These are phyloP conservation scores for Bryconaethiops microstoma DNA, from an alignment of 2,797 vertebrate species.

Conservation along the genomic window DNA sequence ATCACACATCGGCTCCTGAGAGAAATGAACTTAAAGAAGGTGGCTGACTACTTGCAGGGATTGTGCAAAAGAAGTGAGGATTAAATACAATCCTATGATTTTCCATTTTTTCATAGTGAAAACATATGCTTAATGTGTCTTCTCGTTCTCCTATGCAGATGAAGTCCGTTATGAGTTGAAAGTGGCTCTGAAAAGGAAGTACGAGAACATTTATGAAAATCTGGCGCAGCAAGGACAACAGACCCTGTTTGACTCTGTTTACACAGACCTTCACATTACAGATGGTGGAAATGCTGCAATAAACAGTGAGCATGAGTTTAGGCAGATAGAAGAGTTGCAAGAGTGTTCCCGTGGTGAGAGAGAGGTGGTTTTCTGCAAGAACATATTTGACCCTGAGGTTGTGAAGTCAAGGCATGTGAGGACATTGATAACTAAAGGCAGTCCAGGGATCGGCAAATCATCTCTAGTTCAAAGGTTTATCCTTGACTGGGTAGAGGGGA, in stretches of 20 bases:
- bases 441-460: conserved; percentile 78
- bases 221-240: conserved; percentile 47
- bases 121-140: background rate
- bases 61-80: conserved; percentile 70
- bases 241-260: conserved; percentile 63
- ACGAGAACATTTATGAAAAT: conserved; percentile 60
- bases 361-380: conserved; percentile 27
- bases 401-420: background rate
- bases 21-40: conserved; percentile 54
- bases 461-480: conserved; percentile 69
- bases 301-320: conserved; percentile 76
- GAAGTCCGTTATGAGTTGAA: conserved; percentile 71
- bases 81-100: background rate
- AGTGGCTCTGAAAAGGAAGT: conserved; percentile 66
- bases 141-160: conserved; percentile 64
- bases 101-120: background rate
- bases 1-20: conserved; percentile 66
- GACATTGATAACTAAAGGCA: conserved; percentile 64
- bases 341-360: conserved; percentile 46
- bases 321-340: conserved; percentile 64
- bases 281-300: conserved; percentile 64
- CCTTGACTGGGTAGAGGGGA: conserved; percentile 73
- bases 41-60: conserved; percentile 55
- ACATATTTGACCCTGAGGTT: conserved; percentile 57
- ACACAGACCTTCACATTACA: conserved; percentile 63